A percentile compares a stretch with the other conserved stretches of the same genome.
Conservation (phyloP, 1,140 invertebrate species). For the Vanessa tameamea region DNA sequence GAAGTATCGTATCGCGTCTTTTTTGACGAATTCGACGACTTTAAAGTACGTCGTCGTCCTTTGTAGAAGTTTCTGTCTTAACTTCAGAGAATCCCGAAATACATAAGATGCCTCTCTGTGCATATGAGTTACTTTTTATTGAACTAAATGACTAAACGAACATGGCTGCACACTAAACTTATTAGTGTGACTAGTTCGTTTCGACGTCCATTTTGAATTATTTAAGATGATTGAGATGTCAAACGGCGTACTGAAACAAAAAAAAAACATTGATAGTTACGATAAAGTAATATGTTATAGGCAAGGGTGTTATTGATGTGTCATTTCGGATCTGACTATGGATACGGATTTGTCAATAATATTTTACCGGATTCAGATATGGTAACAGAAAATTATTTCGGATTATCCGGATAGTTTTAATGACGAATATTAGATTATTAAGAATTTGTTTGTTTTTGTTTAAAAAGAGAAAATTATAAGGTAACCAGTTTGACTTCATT, state of each 20-base stretch:
- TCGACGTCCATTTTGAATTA: slow-evolving; percentile 26
- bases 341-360: too few relatives aligned
- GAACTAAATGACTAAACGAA: slow-evolving; percentile 44
- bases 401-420: too few relatives aligned
- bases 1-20: slow-evolving; percentile 76
- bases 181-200: slow-evolving; percentile 22
- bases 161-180: slow-evolving; percentile 40
- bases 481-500: too few relatives aligned
- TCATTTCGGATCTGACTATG: too few relatives aligned
- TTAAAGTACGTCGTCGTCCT: slow-evolving; percentile 71
- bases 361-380: too few relatives aligned
- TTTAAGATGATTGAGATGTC: not conserved
- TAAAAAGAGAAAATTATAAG: too few relatives aligned
- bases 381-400: too few relatives aligned
- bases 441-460: too few relatives aligned
- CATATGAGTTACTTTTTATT: slow-evolving; percentile 62
- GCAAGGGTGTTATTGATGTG: too few relatives aligned
- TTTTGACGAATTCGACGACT: slow-evolving; percentile 74
- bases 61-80: slow-evolving; percentile 69
- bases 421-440: too few relatives aligned
- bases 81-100: slow-evolving; percentile 72
- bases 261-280: not conserved
- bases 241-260: slow-evolving; percentile 24
- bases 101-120: slow-evolving; percentile 67
- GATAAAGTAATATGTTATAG: too few relatives aligned